Evolutionary conservation across 1,140 invertebrate species (phyloP).

Genomic region (Zaprionus lachaisei): DNA sequence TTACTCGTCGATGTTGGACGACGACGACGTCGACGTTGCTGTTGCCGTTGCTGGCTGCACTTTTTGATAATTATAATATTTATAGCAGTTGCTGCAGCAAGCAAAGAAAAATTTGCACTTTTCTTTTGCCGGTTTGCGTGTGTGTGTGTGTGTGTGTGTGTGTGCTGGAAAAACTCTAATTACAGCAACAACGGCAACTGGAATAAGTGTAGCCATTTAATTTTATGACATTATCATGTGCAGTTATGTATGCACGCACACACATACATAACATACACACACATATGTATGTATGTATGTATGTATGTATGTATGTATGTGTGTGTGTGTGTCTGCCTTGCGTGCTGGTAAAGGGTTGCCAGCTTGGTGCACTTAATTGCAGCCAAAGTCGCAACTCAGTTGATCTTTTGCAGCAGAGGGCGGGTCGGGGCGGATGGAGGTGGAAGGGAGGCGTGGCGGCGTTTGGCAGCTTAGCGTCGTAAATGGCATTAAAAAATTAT

Average conservation of each 20-base stretch:
- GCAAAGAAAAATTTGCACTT: conserved; percentile 62
- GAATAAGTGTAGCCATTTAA: conserved; percentile 79
- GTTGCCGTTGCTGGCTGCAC: conserved; percentile 38
- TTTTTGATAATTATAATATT: conserved; percentile 82
- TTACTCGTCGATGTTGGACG: conserved; percentile 63
- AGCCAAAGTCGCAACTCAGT: conserved; percentile 46
- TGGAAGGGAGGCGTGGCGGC: neutral
- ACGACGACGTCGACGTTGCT: conserved; percentile 3
- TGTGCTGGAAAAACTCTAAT: conserved; percentile 75
- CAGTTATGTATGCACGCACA: conserved; percentile 59
- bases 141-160: conserved; percentile 15
- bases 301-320: no score
- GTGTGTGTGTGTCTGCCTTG: conserved; percentile 43
- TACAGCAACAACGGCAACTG: conserved; percentile 56
- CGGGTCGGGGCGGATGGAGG: neutral
- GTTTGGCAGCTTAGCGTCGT: conserved; percentile 45
- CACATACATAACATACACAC: conserved; percentile 11
- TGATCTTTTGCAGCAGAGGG: conserved; percentile 32
- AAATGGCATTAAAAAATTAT: conserved; percentile 47
- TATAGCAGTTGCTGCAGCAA: conserved; percentile 62
- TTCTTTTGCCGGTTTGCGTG: conserved; percentile 23
- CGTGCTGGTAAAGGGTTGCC: conserved; percentile 63
- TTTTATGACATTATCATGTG: conserved; percentile 83
- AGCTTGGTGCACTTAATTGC: conserved; percentile 61
- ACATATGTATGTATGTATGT: conserved; percentile 12